phyloP scores from a whole-genome alignment of 2,113 vertebrate genomes.

The Onychorhynchus coronatus region DNA sequence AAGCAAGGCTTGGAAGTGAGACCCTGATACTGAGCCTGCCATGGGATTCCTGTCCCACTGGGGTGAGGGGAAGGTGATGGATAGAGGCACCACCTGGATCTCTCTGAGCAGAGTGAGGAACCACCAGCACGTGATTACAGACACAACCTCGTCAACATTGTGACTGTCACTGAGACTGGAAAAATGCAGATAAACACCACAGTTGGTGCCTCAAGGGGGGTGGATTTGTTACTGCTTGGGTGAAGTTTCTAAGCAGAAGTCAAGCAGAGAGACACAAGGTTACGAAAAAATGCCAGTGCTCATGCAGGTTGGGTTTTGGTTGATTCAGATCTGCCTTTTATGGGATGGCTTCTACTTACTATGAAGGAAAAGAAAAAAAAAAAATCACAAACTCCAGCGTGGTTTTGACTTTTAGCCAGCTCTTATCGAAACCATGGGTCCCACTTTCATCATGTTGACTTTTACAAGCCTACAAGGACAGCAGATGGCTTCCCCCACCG shows the following conservation, averaged over 20 bases:
- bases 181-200: not conserved
- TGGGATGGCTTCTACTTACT: not conserved
- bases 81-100: not conserved
- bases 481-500: not conserved
- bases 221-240: not conserved
- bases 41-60: not conserved
- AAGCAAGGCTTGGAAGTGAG: not conserved
- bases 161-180: not conserved
- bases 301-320: not conserved
- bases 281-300: not conserved
- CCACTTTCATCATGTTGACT: not conserved
- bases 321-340: not conserved
- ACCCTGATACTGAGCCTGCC: not conserved
- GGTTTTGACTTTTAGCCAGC: not conserved
- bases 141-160: accelerated
- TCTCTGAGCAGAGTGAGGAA: not conserved
- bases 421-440: not conserved
- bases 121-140: accelerated
- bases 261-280: not conserved
- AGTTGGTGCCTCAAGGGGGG: accelerated
- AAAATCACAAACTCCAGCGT: not conserved
- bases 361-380: not conserved
- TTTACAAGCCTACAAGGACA: not conserved
- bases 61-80: not conserved
- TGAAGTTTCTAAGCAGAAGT: not conserved